Evolutionary conservation across 2,888 invertebrate genomes (phyloP), one percentile per base, ranked within the genome.

Genomic region (Melolontha melolontha): DNA sequence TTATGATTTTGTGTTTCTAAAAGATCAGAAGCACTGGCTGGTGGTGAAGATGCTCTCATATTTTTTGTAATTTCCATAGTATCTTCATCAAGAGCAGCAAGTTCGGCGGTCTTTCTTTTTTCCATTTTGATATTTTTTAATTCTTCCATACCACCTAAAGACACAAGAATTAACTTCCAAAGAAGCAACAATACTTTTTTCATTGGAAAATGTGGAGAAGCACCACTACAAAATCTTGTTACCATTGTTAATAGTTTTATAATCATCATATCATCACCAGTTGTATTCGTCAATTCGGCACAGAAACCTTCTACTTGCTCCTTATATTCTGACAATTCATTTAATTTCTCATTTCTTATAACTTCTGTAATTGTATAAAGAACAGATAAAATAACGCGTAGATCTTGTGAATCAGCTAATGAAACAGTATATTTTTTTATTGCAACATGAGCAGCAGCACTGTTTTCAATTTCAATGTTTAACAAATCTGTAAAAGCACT

Each of bases 151-250:
- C 98, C 98, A 17, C 99, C 99, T 55, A 99, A 85, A 11, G 94
- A 92, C 1, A 97, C 91, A 62, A 99, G 86, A 67, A 98, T 89
- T 8, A 96, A 89, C 85, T 99, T 99, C 99, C 99, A 99, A 1
- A 98, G 82, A 14, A 99, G 85, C 54, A 99, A 85, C 14, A 99
- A 86, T 8, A 98, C 95, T 85, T 99, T 99, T 82, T 97, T 98
- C 91, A 99, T 98, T 2, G 99, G 99, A 84, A 97, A 98, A 85
- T 98, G 97, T 14, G 98, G 96, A 5, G 96, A 94, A 27, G 93
- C 91, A 0, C 98, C 98, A 75, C 96, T 95, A 84, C 98, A 98
- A 80, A 98, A 96, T 75, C 93, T 90, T 39, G 97, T 97, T 29
- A 98, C 95, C 98, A 99, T 98, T 72, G 94, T 92, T 68, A 99